Base-by-base conservation (phyloP, 2,797 vertebrate genomes). In the Coilia nasus region DNA sequence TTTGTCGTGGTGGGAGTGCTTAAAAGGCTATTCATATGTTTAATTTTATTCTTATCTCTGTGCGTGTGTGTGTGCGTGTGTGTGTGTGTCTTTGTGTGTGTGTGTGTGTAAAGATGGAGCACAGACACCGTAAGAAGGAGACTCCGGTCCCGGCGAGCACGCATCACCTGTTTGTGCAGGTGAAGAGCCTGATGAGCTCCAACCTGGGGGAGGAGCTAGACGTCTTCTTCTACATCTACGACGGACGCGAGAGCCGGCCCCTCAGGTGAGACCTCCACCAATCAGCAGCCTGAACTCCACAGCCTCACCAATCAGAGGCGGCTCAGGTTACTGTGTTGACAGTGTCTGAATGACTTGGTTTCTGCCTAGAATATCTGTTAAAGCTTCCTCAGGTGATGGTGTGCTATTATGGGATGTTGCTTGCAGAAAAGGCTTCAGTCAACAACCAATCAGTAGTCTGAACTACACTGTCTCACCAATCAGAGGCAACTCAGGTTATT, bases 121-220 rank as follows among this genome's bases (percentile, higher is more conserved):
- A 99, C 89, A 96, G 98, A 28, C 98, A 99, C 90, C 94, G 97
- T 56, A 99, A 99, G 93, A 99, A 99, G 91, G 98, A 99, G 82
- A 96, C 97, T 0, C 94, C 97, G 0, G 92, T 96, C 0, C 96
- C 97, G 15, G 97, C 97, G 0, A 99, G 98, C 94, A 98, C 96
- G 80, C 98, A 99, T 91, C 98, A 99, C 89, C 94, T 99, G 88
- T 98, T 98, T 47, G 96, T 99, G 62, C 97, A 99, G 46, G 96
- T 99, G 92, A 99, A 99, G 91, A 99, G 98, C 87, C 94, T 99
- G 89, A 98, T 98, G 97, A 98, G 97, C 50, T 97, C 96, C 88
- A 99, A 99, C 86, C 93, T 99, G 75, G 98, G 98, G 56, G 98
- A 99, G 87, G 98, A 99, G 90, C 96, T 99, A 0, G 98, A 99